Evolutionary conservation across 2,113 vertebrate genomes (phyloP).

Genomic region (Dipodomys spectabilis): DNA sequence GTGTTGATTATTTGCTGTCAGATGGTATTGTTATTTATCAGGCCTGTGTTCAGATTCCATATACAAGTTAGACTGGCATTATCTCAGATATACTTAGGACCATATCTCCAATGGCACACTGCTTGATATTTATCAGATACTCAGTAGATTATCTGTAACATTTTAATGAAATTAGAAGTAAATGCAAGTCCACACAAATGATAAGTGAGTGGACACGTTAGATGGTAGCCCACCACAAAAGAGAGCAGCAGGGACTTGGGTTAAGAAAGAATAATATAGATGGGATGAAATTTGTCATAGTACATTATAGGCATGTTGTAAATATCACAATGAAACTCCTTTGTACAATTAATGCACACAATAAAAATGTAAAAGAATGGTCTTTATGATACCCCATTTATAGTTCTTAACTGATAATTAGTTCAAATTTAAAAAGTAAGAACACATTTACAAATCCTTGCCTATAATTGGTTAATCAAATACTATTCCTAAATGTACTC

Average conservation of each 20-base stretch:
- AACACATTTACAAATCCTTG: conserved; percentile 45
- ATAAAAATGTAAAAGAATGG: background rate
- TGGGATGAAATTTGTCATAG: too few species aligned
- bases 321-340: too few species aligned
- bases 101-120: background rate
- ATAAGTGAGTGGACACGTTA: background rate
- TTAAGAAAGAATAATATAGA: too few species aligned
- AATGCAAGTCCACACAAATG: background rate
- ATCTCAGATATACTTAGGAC: conserved; percentile 44
- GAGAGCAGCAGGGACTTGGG: too few species aligned
- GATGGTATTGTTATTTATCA: conserved; percentile 79
- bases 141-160: background rate
- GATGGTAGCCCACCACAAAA: too few species aligned
- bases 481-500: conserved; percentile 63
- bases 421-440: conserved; percentile 55
- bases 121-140: background rate
- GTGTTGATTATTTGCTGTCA: conserved; percentile 85
- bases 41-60: conserved; percentile 81
- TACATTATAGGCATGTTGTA: too few species aligned
- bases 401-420: conserved; percentile 29
- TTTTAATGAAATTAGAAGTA: conserved; percentile 47
- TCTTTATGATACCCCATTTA: conserved; percentile 52
- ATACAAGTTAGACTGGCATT: conserved; percentile 36
- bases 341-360: too few species aligned
- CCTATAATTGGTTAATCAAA: conserved; percentile 37